Conservation (phyloP, 2,797 vertebrate species). For the Rhodeus uyekii region DNA sequence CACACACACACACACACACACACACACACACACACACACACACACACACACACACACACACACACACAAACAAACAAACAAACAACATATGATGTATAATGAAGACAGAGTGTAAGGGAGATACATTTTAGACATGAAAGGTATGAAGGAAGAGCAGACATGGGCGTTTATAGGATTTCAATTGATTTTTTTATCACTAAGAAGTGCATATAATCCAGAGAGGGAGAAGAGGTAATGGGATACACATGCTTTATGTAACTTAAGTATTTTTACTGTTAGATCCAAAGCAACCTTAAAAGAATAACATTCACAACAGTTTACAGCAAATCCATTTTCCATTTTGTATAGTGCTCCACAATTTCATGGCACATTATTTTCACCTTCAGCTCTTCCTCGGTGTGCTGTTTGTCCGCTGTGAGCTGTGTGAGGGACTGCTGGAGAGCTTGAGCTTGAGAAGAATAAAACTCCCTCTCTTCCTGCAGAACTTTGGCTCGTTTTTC, state of each 20-base stretch:
- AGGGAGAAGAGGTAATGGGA: background rate
- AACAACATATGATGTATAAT: background rate
- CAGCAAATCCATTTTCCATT: too few species aligned
- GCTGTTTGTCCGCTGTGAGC: constrained; percentile 89
- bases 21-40: background rate
- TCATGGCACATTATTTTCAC: constrained; percentile 65
- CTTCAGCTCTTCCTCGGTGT: constrained; percentile 93
- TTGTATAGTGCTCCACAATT: background rate
- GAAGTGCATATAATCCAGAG: constrained; percentile 15
- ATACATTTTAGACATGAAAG: constrained; percentile 9
- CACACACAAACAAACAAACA: background rate
- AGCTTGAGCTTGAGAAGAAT: constrained; percentile 85
- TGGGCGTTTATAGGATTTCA: background rate
- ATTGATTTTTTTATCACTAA: constrained; percentile 32
- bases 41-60: constrained; percentile 9
- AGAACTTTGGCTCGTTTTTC: constrained; percentile 82
- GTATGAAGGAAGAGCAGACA: background rate
- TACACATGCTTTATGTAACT: constrained; percentile 20
- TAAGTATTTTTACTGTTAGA: background rate
- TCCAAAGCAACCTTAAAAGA: background rate
- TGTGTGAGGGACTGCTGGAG: constrained; percentile 92
- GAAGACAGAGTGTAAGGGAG: background rate
- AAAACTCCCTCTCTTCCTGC: constrained; percentile 92
- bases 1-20: background rate
- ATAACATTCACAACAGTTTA: background rate